Conservation (phyloP, 2,113 vertebrate genomes). For the Mobula birostris region DNA sequence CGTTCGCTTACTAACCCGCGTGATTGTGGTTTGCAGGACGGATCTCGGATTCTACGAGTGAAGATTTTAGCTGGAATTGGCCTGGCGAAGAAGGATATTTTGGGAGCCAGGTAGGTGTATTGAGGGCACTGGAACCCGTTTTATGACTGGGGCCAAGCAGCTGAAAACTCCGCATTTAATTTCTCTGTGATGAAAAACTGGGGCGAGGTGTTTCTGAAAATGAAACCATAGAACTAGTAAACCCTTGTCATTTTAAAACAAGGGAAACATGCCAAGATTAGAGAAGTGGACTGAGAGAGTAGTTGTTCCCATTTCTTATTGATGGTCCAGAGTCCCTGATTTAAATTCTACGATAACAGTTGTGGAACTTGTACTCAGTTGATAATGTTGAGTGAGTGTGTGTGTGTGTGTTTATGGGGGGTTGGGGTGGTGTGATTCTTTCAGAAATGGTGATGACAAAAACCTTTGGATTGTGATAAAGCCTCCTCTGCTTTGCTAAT, state of each 20-base stretch:
- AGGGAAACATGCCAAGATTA: not conserved
- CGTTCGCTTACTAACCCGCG: not conserved
- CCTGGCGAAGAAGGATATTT: conserved; percentile 90
- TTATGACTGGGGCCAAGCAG: not conserved
- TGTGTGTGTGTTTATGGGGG: too few relatives aligned
- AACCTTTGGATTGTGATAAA: too few relatives aligned
- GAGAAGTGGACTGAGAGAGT: not conserved
- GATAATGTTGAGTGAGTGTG: too few relatives aligned
- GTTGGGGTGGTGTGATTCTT: too few relatives aligned
- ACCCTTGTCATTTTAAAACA: not conserved
- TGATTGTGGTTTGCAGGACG: conserved; percentile 59
- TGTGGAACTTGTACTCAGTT: too few relatives aligned
- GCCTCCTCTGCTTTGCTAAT: too few relatives aligned
- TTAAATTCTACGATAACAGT: too few relatives aligned
- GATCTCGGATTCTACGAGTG: conserved; percentile 71
- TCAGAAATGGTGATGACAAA: too few relatives aligned
- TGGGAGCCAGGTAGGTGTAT: conserved; percentile 82
- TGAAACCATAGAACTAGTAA: not conserved
- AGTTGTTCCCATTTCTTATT: not conserved
- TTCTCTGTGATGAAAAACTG: too few relatives aligned
- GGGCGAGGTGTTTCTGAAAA: not conserved
- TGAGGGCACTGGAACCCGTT: too few relatives aligned
- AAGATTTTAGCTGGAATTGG: conserved; percentile 83
- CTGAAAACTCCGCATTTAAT: too few relatives aligned
- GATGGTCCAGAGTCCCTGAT: not conserved